Base-by-base conservation (phyloP, 64 coral and sea anemone genomes). In the Porites australiensis region DNA sequence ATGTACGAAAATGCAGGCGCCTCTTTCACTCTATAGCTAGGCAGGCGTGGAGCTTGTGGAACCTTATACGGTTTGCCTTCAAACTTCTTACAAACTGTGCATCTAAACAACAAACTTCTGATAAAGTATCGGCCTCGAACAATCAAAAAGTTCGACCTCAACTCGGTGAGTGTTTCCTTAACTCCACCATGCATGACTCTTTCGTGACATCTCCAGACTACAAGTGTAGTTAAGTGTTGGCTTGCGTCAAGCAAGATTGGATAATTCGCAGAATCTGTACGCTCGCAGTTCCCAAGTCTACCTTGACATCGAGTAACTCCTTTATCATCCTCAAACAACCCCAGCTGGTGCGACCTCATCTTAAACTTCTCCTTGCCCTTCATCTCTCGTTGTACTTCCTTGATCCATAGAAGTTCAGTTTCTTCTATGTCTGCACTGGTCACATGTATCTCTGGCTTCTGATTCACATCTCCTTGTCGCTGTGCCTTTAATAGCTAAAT, bases 51-150 rank as follows among this genome's bases (percentile, higher is more conserved):
- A 15, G 44, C 13, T 6, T 57, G 54, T 77, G 80, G 53, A 3
- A 66, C 58, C 82, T 75, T 73, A 23, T 79, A 93, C 23, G 82
- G 77, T 64, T 82, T 88, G 20, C 80, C 80, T 87, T 90, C 80
- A 74, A 86, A 75, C 72, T 72, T 90, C 73, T 62, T 77, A 49
- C 88, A 90, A n/a, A 23, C 78, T 8, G 69, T 50, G 55, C 88
- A 95, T 44, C 71, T 66, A 18, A 80, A 50, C 75, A 95, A 21
- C 23, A 95, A 20, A 4, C 47, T 58, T 53, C 77, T 89, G 45
- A 95, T 44, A 14, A 65, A 12, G 14, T 86, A 64, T 12, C 74
- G 16, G 6, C 87, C 81, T 43, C 37, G 70, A 57, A 77, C 58
- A 77, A 64, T 77, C 88, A 72, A 55, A 90, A 90, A 90, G 65